Conservation (phyloP, 1,140 invertebrate species). For the Ostrea denselamellosa region DNA sequence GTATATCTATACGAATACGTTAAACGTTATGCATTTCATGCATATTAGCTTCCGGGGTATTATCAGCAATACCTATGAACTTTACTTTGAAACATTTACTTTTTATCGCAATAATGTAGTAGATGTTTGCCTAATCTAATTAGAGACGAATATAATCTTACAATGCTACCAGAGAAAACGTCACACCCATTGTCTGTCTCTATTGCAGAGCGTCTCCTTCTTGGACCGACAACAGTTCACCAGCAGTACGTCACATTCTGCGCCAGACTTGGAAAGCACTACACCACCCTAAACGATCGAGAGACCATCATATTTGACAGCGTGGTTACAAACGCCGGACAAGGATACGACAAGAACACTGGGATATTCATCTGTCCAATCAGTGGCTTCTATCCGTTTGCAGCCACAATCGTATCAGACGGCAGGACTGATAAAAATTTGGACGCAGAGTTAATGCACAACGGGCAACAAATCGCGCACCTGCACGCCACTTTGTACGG, state of each 20-base stretch:
- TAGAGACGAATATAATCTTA: too few relatives aligned
- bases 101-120: too few relatives aligned
- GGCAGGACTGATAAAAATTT: slow-evolving; percentile 28
- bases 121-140: too few relatives aligned
- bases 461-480: background rate
- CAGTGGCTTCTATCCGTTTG: slow-evolving; percentile 42
- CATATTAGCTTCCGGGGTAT: too few relatives aligned
- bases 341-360: slow-evolving; percentile 22
- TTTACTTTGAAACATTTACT: too few relatives aligned
- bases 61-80: too few relatives aligned
- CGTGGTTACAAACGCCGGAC: slow-evolving; percentile 41
- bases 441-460: slow-evolving; percentile 34
- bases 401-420: slow-evolving; percentile 35
- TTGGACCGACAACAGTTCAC: background rate
- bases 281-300: background rate
- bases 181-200: background rate
- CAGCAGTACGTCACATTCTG: slow-evolving; percentile 15
- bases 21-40: too few relatives aligned
- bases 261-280: slow-evolving; percentile 2
- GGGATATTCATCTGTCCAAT: slow-evolving; percentile 39
- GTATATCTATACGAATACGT: too few relatives aligned
- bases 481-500: slow-evolving; percentile 44
- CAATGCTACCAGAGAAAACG: too few relatives aligned
- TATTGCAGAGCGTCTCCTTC: slow-evolving; percentile 17
- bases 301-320: slow-evolving; percentile 42